These are phyloP conservation scores for Xenopus borealis DNA, from an alignment of 2,113 vertebrate genomes.

Conservation along the genomic window DNA sequence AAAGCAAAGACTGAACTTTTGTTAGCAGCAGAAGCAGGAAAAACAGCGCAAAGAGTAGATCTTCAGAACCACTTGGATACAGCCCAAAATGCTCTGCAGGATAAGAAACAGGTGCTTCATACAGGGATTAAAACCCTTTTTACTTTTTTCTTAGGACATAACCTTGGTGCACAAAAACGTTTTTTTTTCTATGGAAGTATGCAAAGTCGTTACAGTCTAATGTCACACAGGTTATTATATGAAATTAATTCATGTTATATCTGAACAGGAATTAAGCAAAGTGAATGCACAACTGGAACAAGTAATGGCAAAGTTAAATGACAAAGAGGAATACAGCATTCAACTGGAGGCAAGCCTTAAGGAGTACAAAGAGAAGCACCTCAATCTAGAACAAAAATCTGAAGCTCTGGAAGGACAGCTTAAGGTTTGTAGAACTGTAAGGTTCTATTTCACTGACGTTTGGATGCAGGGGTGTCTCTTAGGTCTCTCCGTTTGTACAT, in stretches of 20 bases:
- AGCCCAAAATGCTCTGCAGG: conserved; percentile 90
- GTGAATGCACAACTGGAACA: conserved; percentile 78
- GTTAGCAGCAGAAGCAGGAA: conserved; percentile 90
- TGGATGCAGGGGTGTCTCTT: too few species aligned
- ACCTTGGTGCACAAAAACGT: too few species aligned
- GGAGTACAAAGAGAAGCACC: conserved; percentile 82
- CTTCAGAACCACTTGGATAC: conserved; percentile 94
- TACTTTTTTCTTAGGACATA: too few species aligned
- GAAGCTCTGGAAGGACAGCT: conserved; percentile 80
- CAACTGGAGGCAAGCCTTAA: conserved; percentile 85
- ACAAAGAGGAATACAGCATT: conserved; percentile 80
- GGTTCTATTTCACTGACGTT: too few species aligned
- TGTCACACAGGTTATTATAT: too few species aligned
- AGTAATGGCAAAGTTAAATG: conserved; percentile 72
- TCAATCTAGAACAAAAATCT: conserved; percentile 80
- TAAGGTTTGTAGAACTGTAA: conserved; percentile 72
- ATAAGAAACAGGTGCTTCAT: conserved; percentile 86
- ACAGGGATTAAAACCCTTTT: too few species aligned
- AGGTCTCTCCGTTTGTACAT: too few species aligned
- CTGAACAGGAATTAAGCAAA: conserved; percentile 84
- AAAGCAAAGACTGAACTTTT: conserved; percentile 96
- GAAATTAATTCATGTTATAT: conserved; percentile 46
- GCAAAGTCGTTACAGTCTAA: too few species aligned
- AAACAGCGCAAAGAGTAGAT: conserved; percentile 88
- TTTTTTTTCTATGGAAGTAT: too few species aligned